Percentiles rank a stretch among this genome's conserved stretches.
Evolutionary conservation across 1,140 invertebrate genomes (phyloP).

Genomic region (Aricia agestis): DNA sequence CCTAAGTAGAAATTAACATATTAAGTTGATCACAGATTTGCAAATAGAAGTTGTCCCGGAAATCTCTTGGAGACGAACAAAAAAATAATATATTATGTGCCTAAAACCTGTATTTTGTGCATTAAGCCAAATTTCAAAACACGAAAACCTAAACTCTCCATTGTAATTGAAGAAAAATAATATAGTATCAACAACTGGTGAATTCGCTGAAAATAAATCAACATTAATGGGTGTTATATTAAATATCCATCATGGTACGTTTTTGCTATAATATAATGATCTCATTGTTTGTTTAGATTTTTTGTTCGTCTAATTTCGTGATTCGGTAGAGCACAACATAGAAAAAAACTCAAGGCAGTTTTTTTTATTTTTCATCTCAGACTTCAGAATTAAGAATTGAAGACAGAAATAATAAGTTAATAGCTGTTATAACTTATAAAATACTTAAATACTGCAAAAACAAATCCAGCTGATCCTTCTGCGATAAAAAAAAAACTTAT

Average conservation of each 20-base stretch:
- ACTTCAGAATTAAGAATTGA: not conserved
- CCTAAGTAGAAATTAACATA: too few species aligned
- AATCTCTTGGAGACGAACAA: too few species aligned
- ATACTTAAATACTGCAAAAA: not conserved
- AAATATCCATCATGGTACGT: not conserved
- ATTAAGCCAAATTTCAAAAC: too few species aligned
- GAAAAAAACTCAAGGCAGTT: not conserved
- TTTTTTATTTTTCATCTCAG: not conserved
- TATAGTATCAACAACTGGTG: not conserved
- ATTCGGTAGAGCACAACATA: not conserved
- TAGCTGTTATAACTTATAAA: not conserved
- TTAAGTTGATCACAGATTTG: too few species aligned
- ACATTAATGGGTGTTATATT: not conserved
- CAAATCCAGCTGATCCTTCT: not conserved
- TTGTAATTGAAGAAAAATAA: not conserved
- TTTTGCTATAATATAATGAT: not conserved
- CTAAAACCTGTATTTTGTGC: too few species aligned
- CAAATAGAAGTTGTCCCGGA: too few species aligned
- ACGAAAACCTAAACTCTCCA: too few species aligned
- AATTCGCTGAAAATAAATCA: not conserved
- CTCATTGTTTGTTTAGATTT: not conserved
- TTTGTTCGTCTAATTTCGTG: not conserved
- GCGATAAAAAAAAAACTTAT: too few species aligned
- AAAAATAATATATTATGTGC: too few species aligned
- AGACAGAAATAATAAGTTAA: not conserved